Percentiles rank a stretch among this genome's conserved stretches.
These are phyloP conservation scores for Pristionchus entomophagus DNA, from an alignment of 2,888 invertebrate species.

Conservation along the genomic window DNA sequence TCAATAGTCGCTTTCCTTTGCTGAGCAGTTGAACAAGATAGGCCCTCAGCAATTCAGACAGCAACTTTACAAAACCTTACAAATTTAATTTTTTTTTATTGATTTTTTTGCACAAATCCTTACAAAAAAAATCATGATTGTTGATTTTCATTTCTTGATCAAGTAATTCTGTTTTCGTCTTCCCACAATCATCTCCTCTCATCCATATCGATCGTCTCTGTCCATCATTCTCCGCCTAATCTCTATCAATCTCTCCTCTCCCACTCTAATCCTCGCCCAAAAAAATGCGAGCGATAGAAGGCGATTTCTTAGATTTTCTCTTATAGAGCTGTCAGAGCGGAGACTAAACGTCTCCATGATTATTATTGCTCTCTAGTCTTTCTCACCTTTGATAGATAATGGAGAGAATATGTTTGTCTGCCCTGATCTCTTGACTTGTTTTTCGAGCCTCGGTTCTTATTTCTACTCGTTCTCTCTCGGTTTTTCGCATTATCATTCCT, in stretches of 20 bases:
- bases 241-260: not conserved
- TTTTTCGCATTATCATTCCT: constrained; percentile 23
- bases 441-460: too few species aligned
- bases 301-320: not conserved
- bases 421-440: not conserved
- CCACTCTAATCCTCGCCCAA: not conserved
- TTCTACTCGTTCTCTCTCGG: not conserved
- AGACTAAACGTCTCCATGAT: not conserved
- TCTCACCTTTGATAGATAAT: not conserved
- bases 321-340: not conserved
- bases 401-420: not conserved
- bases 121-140: not conserved
- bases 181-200: not conserved
- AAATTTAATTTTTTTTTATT: too few species aligned
- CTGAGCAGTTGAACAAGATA: too few species aligned
- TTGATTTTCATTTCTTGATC: not conserved
- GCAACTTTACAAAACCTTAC: too few species aligned
- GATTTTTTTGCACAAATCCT: too few species aligned
- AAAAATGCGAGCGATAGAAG: too few species aligned
- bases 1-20: too few species aligned
- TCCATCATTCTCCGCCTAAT: not conserved
- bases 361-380: not conserved
- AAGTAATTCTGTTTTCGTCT: not conserved
- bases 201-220: not conserved
- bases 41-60: too few species aligned